Evolutionary conservation across 2,888 invertebrate genomes (phyloP), one percentile per base, ranked within the genome.

Genomic region (Hypena proboscidalis): DNA sequence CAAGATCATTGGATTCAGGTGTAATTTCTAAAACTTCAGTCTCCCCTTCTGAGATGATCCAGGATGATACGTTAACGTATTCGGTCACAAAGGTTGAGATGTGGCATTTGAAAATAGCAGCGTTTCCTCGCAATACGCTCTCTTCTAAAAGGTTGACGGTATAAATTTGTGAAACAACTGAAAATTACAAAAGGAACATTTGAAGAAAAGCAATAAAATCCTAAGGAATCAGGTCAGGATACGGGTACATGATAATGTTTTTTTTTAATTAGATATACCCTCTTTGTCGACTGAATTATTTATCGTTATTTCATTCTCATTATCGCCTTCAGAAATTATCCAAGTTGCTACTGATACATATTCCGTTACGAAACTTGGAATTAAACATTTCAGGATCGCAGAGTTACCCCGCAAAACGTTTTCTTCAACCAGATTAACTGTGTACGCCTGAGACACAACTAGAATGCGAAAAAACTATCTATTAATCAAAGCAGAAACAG

Each of bases 71-170:
- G 81, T 92, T 93, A 74, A 97, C 97, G 90, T 96, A 97, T 92
- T 97, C 97, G 74, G 96, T 96, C 67, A 97, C 97, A 90, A 97
- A 97, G 84, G 96, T 96, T 67, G 97, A 97, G 85, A 97, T 97
- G 91, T 97, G 96, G 92, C 97, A 97, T 93, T 97, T 97, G 76
- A 97, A 92, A 84, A 97, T 95, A 68, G 95, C 97, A 64, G 97
- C 95, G 87, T 97, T 97, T 74, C 97, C 97, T 76, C 95, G 94
- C 72, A 97, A 93, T 54, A 97, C 96, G 87, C 97, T 96, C 86
- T 97, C 97, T 84, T 97, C 97, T 95, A 97, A 95, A 72, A 97
- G 94, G 92, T 97, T 97, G 68, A 97, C 95, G 69, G 94, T 95
- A 90, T 97, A 97, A 60, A 94, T 93, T 93, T 97, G 97, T 71